phyloP scores from a whole-genome alignment of 2,113 vertebrate species.

The Chloebia gouldiae region DNA sequence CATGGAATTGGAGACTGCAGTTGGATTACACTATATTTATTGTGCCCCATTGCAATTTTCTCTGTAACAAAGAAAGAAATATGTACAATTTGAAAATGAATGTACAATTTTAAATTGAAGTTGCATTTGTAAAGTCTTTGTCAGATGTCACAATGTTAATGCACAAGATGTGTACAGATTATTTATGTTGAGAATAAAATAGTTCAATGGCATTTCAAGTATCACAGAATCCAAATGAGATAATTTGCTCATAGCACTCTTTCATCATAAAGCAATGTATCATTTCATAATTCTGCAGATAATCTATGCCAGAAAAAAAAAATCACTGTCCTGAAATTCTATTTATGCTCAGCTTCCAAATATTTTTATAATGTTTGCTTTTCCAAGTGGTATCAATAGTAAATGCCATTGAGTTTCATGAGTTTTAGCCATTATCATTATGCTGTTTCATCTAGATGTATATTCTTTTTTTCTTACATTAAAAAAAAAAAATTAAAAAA shows the following conservation, averaged over 20 bases:
- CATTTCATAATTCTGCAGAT: slow-evolving; percentile 28
- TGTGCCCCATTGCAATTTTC: slow-evolving; percentile 61
- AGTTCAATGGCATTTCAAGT: slow-evolving; percentile 53
- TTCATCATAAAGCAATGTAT: slow-evolving; percentile 34
- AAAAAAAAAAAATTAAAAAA: background rate
- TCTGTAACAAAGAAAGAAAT: slow-evolving; percentile 64
- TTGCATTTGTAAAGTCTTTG: slow-evolving; percentile 66
- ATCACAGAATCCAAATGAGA: slow-evolving; percentile 50
- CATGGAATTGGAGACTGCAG: slow-evolving; percentile 60
- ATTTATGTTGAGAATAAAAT: slow-evolving; percentile 70
- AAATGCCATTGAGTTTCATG: slow-evolving; percentile 43
- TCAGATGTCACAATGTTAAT: slow-evolving; percentile 58
- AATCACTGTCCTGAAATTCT: slow-evolving; percentile 67
- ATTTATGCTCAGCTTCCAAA: slow-evolving; percentile 55
- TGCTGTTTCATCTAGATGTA: slow-evolving; percentile 29
- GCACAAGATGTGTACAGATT: slow-evolving; percentile 67
- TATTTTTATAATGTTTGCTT: slow-evolving; percentile 70
- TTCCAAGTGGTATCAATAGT: slow-evolving; percentile 49
- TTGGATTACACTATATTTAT: slow-evolving; percentile 72
- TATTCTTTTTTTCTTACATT: slow-evolving; percentile 29
- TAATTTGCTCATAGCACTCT: slow-evolving; percentile 33
- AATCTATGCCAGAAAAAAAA: slow-evolving; percentile 48
- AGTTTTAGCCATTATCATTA: slow-evolving; percentile 3
- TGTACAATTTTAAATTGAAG: slow-evolving; percentile 69
- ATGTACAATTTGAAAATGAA: slow-evolving; percentile 69